These are phyloP conservation scores for Campoletis sonorensis DNA, from an alignment of 1,140 invertebrate species.

Conservation along the genomic window DNA sequence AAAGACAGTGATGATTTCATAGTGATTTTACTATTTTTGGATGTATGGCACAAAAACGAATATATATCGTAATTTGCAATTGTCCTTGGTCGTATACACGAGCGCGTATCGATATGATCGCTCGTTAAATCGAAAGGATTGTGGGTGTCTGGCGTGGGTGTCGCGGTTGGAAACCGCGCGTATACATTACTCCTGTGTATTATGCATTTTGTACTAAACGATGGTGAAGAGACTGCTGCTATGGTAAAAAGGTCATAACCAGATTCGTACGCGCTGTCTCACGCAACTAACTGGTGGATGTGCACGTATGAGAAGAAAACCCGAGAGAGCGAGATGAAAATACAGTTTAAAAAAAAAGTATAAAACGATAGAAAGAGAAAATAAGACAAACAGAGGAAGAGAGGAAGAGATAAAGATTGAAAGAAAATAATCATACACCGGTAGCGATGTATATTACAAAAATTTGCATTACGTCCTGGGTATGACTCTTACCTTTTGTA, in stretches of 20 bases:
- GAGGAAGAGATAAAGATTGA: no score
- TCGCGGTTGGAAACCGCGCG: constrained; percentile 19
- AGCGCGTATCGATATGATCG: constrained; percentile 42
- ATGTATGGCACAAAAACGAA: constrained; percentile 1
- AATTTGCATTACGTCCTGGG: background rate
- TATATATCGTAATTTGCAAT: constrained; percentile 19
- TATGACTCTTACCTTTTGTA: background rate
- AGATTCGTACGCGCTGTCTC: constrained; percentile 8
- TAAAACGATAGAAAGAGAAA: background rate
- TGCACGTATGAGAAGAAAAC: constrained; percentile 15
- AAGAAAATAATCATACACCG: background rate
- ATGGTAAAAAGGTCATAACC: constrained; percentile 40
- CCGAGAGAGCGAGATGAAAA: background rate
- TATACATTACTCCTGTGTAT: constrained; percentile 25
- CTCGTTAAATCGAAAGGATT: constrained; percentile 44
- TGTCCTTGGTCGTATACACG: background rate
- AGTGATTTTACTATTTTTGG: constrained; percentile 11
- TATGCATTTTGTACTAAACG: constrained; percentile 40
- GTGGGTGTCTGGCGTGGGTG: constrained; percentile 45
- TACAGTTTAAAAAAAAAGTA: background rate
- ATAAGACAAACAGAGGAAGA: background rate
- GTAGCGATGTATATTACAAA: constrained; percentile 44
- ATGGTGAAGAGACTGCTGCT: constrained; percentile 19
- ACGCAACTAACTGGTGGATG: constrained; percentile 36
- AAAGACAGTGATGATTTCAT: background rate